Percentiles rank a stretch among this genome's conserved stretches.
phyloP scores from a whole-genome alignment of 1,140 invertebrate genomes.

The Calliphora vicina region DNA sequence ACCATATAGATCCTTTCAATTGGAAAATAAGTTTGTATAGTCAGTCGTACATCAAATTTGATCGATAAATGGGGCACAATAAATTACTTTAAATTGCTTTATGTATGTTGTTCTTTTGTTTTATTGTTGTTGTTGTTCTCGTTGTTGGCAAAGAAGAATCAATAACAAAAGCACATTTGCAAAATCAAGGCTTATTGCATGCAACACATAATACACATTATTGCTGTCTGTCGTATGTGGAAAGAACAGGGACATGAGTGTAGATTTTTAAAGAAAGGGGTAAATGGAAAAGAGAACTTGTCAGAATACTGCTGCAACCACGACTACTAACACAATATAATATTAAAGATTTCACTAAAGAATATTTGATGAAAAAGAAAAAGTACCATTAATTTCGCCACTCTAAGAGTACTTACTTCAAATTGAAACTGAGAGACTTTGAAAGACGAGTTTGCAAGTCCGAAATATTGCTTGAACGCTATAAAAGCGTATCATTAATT shows the following conservation, averaged over 20 bases:
- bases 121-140: neutral
- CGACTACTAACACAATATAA: too few relatives aligned
- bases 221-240: neutral
- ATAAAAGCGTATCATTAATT: too few relatives aligned
- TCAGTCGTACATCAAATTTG: neutral
- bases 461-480: too few relatives aligned
- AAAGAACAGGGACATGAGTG: neutral
- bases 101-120: neutral
- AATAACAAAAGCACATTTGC: constrained; percentile 13
- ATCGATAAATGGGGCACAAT: constrained; percentile 21
- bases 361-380: too few relatives aligned
- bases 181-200: constrained; percentile 5
- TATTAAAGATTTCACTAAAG: too few relatives aligned
- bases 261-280: too few relatives aligned
- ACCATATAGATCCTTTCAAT: neutral
- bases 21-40: neutral
- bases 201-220: neutral
- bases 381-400: too few relatives aligned
- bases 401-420: too few relatives aligned
- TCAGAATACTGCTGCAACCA: too few relatives aligned
- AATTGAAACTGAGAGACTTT: too few relatives aligned
- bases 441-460: too few relatives aligned
- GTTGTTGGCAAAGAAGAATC: neutral
- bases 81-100: constrained; percentile 26
- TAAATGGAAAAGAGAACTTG: neutral